Base-by-base conservation (phyloP, 2,888 invertebrate genomes). In the Omphaloscelis lunosa region DNA sequence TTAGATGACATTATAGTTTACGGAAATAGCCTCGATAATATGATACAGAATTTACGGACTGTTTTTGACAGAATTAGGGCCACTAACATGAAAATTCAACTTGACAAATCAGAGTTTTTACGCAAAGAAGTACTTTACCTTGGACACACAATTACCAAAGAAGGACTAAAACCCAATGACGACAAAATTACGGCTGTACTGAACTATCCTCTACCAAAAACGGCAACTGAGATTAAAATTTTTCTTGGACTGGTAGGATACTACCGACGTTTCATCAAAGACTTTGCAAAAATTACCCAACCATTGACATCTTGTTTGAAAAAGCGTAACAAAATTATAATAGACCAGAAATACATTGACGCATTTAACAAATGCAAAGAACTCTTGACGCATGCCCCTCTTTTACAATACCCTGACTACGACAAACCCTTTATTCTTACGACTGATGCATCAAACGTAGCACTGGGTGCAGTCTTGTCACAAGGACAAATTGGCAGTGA, bases 331-430 rank as follows among this genome's bases (percentile, higher is more conserved):
- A 61, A 61, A 61, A 61, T 61, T 61, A 62, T 29, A 62, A 62
- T 62, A 20, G 34, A 62, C 5, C 39, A 34, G 23, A 62, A 39
- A 62, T 62, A 62, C 53, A 53, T 11, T 53, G 23, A 11, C 23
- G 34, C 62, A 39, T 62, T 62, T 62, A 62, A 62, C 23, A 63
- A 63, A 63, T 63, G 63, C 8, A 63, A 63, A 63, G 63, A 63
- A 41, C 63, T 63, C 7, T n/a, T 63, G 23, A 63, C 41, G 3
- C 63, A 63, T n/a, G 41, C 63, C 41, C 63, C 41, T 41, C 63
- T 63, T 15, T 63, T 63, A 63, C 27, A 65, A 45, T 65, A 65
- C 65, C 45, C 45, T 27, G 65, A 65, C 27, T 65, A 65, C 17
- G 15, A 45, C 27, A 65, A 45, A 27, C 45, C 45, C 27, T 65